phyloP scores from a whole-genome alignment of 2,797 vertebrate genomes.

The Microtus obscurus region DNA sequence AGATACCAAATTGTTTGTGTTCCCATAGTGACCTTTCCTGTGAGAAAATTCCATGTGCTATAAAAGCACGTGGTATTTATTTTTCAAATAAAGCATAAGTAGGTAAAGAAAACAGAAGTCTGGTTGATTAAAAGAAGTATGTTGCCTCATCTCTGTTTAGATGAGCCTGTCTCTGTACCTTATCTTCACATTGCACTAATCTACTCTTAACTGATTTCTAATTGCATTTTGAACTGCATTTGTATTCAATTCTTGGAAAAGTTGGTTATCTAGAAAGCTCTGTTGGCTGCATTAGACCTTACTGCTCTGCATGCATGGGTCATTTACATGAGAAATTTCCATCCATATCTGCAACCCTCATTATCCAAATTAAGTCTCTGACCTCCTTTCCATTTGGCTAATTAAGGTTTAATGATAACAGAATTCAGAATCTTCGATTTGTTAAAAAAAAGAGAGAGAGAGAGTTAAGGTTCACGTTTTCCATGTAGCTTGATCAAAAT shows the following conservation, averaged over 20 bases:
- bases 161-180: not conserved
- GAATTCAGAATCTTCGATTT: constrained; percentile 71
- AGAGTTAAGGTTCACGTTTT: not conserved
- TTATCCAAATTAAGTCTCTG: constrained; percentile 79
- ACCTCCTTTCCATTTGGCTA: constrained; percentile 76
- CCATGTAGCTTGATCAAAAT: constrained; percentile 1
- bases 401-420: constrained; percentile 71
- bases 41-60: not conserved
- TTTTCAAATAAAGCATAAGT: constrained; percentile 23
- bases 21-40: not conserved
- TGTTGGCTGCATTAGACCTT: constrained; percentile 57
- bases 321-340: constrained; percentile 67
- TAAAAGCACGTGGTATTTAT: not conserved
- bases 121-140: constrained; percentile 16
- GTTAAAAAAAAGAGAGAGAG: constrained; percentile 50
- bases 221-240: constrained; percentile 57
- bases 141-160: not conserved
- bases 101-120: constrained; percentile 12
- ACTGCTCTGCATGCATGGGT: constrained; percentile 18
- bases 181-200: constrained; percentile 46
- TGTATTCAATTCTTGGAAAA: constrained; percentile 62
- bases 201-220: constrained; percentile 51
- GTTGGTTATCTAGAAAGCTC: constrained; percentile 66
- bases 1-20: not conserved
- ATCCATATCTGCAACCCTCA: constrained; percentile 75